A percentile compares a stretch with the other conserved stretches of the same genome.
Evolutionary conservation across 1,140 invertebrate species (phyloP).

Genomic region (Dreissena polymorpha): DNA sequence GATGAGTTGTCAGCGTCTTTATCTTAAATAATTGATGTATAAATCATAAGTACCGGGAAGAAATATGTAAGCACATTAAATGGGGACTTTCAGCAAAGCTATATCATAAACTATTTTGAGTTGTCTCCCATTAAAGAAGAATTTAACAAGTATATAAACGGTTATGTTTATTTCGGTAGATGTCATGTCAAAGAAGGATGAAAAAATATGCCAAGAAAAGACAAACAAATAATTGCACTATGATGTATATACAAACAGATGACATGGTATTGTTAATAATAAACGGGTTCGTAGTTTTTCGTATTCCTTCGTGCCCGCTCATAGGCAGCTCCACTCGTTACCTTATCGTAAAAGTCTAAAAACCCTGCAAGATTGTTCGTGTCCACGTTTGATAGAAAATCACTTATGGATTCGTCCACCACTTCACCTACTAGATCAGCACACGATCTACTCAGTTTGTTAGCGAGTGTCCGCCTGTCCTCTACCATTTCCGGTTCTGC

Average conservation of each 20-base stretch:
- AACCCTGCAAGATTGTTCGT: constrained; percentile 37
- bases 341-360: constrained; percentile 44
- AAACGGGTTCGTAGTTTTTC: constrained; percentile 47
- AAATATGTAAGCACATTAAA: too few relatives aligned
- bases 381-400: constrained; percentile 46
- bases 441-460: constrained; percentile 28
- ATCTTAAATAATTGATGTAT: too few relatives aligned
- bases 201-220: neutral
- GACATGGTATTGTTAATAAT: constrained; percentile 27
- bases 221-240: constrained; percentile 33
- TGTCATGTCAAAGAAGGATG: neutral
- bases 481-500: neutral
- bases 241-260: neutral
- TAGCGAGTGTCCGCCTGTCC: neutral
- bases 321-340: constrained; percentile 36
- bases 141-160: too few relatives aligned
- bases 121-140: too few relatives aligned
- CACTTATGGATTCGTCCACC: constrained; percentile 50
- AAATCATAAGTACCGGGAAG: too few relatives aligned
- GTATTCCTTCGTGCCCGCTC: constrained; percentile 46
- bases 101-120: too few relatives aligned
- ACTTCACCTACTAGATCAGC: constrained; percentile 31
- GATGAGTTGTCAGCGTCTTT: too few relatives aligned
- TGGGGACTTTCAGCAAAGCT: too few relatives aligned
- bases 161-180: too few relatives aligned